Percentiles rank a stretch among this genome's conserved stretches.
Evolutionary conservation across 2,888 invertebrate species (phyloP).

Genomic region (Leptarthrus brevirostris): DNA sequence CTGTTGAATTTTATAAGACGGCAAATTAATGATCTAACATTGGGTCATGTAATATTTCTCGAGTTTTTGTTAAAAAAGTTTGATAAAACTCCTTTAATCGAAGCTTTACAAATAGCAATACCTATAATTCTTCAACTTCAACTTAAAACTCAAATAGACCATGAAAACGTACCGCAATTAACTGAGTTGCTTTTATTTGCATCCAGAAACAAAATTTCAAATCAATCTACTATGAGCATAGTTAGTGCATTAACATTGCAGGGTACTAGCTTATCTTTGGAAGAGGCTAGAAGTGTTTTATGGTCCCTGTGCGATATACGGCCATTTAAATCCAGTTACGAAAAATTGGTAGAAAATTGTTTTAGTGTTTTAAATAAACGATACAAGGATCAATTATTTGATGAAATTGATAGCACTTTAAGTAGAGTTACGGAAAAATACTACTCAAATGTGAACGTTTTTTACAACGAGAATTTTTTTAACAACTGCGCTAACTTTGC

Average conservation of each 20-base stretch:
- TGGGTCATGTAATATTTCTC: slow-evolving; percentile 74
- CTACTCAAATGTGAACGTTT: slow-evolving; percentile 68
- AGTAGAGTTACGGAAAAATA: slow-evolving; percentile 68
- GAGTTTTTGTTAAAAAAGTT: slow-evolving; percentile 71
- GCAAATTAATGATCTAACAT: slow-evolving; percentile 72
- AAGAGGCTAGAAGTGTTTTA: slow-evolving; percentile 69
- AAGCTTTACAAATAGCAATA: slow-evolving; percentile 74
- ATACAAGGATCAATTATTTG: slow-evolving; percentile 67
- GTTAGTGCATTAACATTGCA: slow-evolving; percentile 69
- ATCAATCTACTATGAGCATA: slow-evolving; percentile 69
- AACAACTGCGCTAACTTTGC: slow-evolving; percentile 70
- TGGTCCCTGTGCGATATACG: slow-evolving; percentile 71
- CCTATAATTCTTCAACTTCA: slow-evolving; percentile 77
- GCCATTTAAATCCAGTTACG: slow-evolving; percentile 67
- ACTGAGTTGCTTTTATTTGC: slow-evolving; percentile 71
- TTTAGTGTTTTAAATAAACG: slow-evolving; percentile 68
- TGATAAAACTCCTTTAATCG: slow-evolving; percentile 70
- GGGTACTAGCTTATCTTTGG: slow-evolving; percentile 67
- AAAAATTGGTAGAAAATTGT: slow-evolving; percentile 69
- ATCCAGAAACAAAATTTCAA: slow-evolving; percentile 68
- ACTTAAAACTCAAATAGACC: slow-evolving; percentile 71
- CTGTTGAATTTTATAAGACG: slow-evolving; percentile 74
- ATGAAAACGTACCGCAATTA: slow-evolving; percentile 68
- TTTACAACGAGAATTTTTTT: slow-evolving; percentile 73
- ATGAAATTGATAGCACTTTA: slow-evolving; percentile 69